Percentiles rank a stretch among this genome's conserved stretches.
Evolutionary conservation across 2,113 vertebrate genomes (phyloP).

Genomic region (Salvator merianae): DNA sequence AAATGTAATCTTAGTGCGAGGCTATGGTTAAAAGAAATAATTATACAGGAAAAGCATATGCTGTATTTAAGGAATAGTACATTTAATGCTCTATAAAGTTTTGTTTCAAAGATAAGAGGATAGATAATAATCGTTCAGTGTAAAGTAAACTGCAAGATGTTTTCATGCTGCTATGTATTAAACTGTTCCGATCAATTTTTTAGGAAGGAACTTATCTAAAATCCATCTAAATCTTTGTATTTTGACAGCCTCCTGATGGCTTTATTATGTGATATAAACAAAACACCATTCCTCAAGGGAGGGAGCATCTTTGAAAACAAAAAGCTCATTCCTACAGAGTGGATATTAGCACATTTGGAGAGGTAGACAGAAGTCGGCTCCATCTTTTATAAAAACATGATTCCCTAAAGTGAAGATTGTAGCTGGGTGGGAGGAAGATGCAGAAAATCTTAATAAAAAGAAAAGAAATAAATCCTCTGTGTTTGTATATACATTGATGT

Average conservation of each 20-base stretch:
- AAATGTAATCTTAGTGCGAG: not conserved
- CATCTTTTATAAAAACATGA: not conserved
- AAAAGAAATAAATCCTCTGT: no score
- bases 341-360: not conserved
- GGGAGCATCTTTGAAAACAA: not conserved
- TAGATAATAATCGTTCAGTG: not conserved
- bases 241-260: not conserved
- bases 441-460: no score
- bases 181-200: not conserved
- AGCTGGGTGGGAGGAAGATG: no score
- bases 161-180: slow-evolving; percentile 9
- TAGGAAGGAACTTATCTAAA: slow-evolving; percentile 6
- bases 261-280: not conserved
- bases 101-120: slow-evolving; percentile 42
- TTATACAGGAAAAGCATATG: slow-evolving; percentile 11
- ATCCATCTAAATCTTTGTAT: slow-evolving; percentile 1
- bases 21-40: slow-evolving; percentile 17
- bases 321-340: not conserved
- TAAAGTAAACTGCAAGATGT: slow-evolving; percentile 17
- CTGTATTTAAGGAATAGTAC: slow-evolving; percentile 14
- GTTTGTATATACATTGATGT: not conserved
- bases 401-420: not conserved
- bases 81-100: slow-evolving; percentile 17
- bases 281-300: not conserved
- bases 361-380: not conserved